Evolutionary conservation across 2,113 vertebrate species (phyloP).

Genomic region (Chitala chitala): DNA sequence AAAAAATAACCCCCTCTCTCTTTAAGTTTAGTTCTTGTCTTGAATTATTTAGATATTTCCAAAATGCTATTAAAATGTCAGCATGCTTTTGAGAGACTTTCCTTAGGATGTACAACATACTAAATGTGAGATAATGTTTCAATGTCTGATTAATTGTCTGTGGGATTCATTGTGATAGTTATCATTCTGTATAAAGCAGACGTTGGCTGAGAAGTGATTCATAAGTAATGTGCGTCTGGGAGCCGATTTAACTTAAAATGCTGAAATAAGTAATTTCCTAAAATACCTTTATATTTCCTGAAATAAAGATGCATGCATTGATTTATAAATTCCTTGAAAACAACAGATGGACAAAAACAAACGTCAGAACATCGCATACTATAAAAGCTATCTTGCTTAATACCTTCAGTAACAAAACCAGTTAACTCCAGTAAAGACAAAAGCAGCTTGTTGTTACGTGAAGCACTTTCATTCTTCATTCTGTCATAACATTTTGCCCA

Average conservation of each 20-base stretch:
- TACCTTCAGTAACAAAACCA: background rate
- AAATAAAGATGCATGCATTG: background rate
- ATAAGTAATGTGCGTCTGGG: background rate
- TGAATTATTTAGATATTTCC: background rate
- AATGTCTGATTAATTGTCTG: background rate
- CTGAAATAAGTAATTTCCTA: background rate
- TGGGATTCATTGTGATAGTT: too few species aligned
- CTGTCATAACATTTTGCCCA: background rate
- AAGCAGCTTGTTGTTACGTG: background rate
- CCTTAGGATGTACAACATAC: background rate
- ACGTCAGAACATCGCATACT: background rate
- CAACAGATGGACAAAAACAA: background rate
- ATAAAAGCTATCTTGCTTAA: background rate
- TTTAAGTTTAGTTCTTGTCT: too few species aligned
- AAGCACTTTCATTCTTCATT: background rate
- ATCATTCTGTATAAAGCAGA: background rate
- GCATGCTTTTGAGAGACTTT: background rate
- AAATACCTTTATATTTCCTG: background rate
- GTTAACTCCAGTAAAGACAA: background rate
- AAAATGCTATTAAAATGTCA: background rate
- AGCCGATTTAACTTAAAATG: background rate
- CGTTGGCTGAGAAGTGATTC: background rate
- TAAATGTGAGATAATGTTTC: background rate
- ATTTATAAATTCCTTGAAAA: slow-evolving; percentile 1
- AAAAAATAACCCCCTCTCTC: too few species aligned